Evolutionary conservation across 2,797 vertebrate species (phyloP), one percentile per base, ranked within the genome.

Genomic region (Geotrypetes seraphini): DNA sequence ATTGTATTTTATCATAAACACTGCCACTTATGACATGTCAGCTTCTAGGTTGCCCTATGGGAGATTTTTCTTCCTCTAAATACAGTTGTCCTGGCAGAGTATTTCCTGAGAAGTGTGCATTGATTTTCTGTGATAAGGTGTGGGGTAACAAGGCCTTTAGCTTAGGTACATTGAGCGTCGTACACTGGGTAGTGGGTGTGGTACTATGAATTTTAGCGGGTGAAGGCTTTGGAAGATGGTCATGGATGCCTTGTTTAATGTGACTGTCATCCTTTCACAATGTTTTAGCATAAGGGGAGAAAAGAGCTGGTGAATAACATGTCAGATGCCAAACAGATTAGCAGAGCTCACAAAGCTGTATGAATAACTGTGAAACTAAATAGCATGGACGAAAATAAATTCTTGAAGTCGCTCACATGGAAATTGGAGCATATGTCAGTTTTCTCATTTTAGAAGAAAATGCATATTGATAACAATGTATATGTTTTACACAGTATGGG

Each of bases 311-410:
- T 18, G 7, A 24, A 25, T n/a, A 22, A 16, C 28, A 17, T 12
- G 5, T 18, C n/a, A 5, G n/a, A 25, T 12, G 9, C 16, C 25
- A 12, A 28, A 16, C 25, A 17, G 15, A 12, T 22, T 28, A 22
- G 12, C 15, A 12, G n/a, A 7, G 10, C 19, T 28, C 12, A n/a
- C 26, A 12, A 36, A 28, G n/a, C 8, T 10, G 8, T 9, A 6
- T 22, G 15, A 21, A 12, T 28, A 27, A 15, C 3, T 15, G 16
- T 36, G 25, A 17, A 19, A 12, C 25, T 22, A 14, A 25, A 12
- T 9, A 12, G 36, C 10, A 3, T 37, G 32, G 22, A 37, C 14
- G 13, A 30, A 16, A 17, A 5, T n/a, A 30, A 24, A 37, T 15
- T 5, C 8, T 16, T 21, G 24, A 22, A 8, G 28, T 33, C 22